Percentiles rank a stretch among this genome's conserved stretches.
Conservation (phyloP, 2,888 invertebrate species). For the Erynnis tages region DNA sequence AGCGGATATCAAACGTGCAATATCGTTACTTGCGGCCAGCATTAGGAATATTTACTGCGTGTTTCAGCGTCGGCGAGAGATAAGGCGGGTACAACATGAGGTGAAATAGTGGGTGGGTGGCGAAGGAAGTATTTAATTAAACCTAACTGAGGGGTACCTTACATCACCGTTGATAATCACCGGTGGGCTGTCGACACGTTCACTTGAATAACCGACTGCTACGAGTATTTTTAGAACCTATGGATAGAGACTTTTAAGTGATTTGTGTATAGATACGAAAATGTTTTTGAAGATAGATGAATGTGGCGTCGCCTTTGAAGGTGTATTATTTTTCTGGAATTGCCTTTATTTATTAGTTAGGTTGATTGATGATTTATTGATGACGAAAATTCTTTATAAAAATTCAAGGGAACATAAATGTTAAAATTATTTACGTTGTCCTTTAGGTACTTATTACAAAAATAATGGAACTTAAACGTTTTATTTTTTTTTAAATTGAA, state of each 20-base stretch:
- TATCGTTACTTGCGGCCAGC: constrained; percentile 30
- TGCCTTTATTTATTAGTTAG: too few relatives aligned
- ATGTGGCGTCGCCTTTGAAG: too few relatives aligned
- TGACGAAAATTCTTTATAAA: too few relatives aligned
- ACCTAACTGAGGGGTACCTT: constrained; percentile 63
- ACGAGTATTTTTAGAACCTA: neutral
- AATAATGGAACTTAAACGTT: too few relatives aligned
- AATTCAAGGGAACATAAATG: too few relatives aligned
- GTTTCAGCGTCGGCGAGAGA: constrained; percentile 45
- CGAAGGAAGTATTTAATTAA: constrained; percentile 74
- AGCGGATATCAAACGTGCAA: constrained; percentile 26
- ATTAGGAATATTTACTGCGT: constrained; percentile 41
- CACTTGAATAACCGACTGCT: constrained; percentile 58
- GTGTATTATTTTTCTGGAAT: too few relatives aligned
- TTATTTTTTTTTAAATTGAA: too few relatives aligned
- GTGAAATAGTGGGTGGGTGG: constrained; percentile 67
- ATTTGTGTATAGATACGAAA: too few relatives aligned
- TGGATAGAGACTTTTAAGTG: neutral
- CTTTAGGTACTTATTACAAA: too few relatives aligned
- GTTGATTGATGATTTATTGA: too few relatives aligned
- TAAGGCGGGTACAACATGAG: constrained; percentile 62
- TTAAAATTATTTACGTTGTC: too few relatives aligned
- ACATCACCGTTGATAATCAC: constrained; percentile 73
- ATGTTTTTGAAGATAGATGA: too few relatives aligned
- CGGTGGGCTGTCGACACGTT: constrained; percentile 71